Base-by-base conservation (phyloP, 2,888 invertebrate genomes). In the Drosophila cracens region DNA sequence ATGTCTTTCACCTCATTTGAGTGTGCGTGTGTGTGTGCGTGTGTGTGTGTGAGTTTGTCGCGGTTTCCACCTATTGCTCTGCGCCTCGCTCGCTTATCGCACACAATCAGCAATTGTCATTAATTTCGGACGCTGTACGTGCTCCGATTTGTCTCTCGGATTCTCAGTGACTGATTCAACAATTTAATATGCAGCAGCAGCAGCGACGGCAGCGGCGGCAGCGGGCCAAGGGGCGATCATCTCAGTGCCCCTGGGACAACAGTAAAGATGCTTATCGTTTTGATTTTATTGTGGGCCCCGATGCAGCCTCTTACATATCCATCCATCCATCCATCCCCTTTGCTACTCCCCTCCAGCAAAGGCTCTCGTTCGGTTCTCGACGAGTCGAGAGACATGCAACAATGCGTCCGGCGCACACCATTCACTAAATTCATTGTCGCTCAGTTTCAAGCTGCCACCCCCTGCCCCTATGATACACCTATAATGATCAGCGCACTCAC, bases 121-220 rank as follows among this genome's bases (percentile, higher is more conserved):
- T 88, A 89, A 87, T 90, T 87, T 87, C 89, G 90, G 87, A 90
- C 87, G 83, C 86, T 81, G 87, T 88, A 90, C 88, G 88, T 88
- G 88, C 90, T 90, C 90, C 89, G 90, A 88, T 90, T 88, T 83
- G 89, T 89, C 89, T 89, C 84, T 71, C 49, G 67, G 69, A 64
- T 76, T 76, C 74, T 65, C 64, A 65, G 75, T 82, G 74, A 79
- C 78, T 84, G 87, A 82, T 86, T 79, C 86, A 84, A 85, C 85
- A 89, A 83, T 92, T 92, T 92, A 92, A 91, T 92, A 92, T 92
- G 91, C 91, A 91, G 88, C 91, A 67, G 74, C 56, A 34, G 40
- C 70, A 58, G 67, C 25, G 1, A 16, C 25, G 2, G 10, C 18
- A 1, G 18, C 18, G 6, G 27, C 5, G 2, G 13, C 21, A 7